Base-by-base conservation (phyloP, 2,888 invertebrate genomes). In the Cheilosia scutellata region DNA sequence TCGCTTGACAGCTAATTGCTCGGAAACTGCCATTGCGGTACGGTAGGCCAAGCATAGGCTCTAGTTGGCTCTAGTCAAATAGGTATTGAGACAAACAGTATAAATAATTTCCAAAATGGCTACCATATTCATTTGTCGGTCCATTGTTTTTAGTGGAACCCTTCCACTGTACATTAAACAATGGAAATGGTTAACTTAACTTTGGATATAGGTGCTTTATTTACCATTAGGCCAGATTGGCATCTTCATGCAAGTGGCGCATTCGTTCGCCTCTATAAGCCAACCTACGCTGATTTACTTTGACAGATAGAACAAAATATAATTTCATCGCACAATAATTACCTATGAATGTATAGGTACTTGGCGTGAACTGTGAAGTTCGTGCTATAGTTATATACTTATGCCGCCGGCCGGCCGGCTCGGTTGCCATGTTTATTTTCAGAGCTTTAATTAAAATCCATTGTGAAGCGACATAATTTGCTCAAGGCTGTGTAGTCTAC, bases 1-100 rank as follows among this genome's bases (percentile, higher is more conserved):
- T 82, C 86, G 82, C 68, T 80, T 82, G 82, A 77, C 86, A 82
- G 80, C 66, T 86, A 86, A 86, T 82, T 86, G 86, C 71, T 72
- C 68, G 76, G 76, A 82, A 82, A 82, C 72, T 51, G 42, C 42
- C 37, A 11, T 9, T 3, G 51, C 40, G 68, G 9, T 13, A 66
- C 20, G 65, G 27, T 49, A 51, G 62, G 49, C 42, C 42, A 51
- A 55, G 49, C 42, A 65, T 5, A 33, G 7, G 31, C n/a, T n/a
- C n/a, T 6, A 31, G 20, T 47, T 25, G 4, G 51, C 11, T n/a
- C 20, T 20, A 20, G 20, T 1, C 20, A 20, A 20, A 20, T 20
- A 20, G 20, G 20, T 20, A 20, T 20, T 20, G 20, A 20, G 20
- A 20, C 20, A 20, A 11, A n/a, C n/a, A 42, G 42, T 9, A 42